A percentile compares a stretch with the other conserved stretches of the same genome.
Evolutionary conservation across 2,113 vertebrate species (phyloP).

Genomic region (Probosciger aterrimus): DNA sequence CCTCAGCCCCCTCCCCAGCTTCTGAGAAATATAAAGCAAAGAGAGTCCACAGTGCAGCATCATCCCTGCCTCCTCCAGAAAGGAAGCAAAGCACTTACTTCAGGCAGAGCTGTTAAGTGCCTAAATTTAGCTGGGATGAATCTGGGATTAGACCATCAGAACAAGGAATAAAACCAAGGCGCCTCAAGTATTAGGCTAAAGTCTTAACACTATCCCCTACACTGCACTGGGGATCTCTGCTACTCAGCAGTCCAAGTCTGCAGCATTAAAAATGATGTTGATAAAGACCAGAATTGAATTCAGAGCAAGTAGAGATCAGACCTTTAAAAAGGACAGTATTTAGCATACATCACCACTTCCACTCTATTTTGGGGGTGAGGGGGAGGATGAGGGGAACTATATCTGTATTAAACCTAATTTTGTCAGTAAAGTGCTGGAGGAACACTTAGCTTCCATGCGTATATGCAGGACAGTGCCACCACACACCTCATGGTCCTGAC

Average conservation of each 20-base stretch:
- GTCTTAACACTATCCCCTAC: background rate
- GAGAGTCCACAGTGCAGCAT: background rate
- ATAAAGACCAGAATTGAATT: background rate
- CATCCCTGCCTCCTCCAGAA: background rate
- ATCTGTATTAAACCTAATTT: background rate
- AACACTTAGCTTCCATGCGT: background rate
- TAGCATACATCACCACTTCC: background rate
- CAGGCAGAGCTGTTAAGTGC: constrained; percentile 2
- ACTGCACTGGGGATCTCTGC: background rate
- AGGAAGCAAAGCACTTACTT: constrained; percentile 4
- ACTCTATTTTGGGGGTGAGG: background rate
- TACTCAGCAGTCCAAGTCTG: background rate
- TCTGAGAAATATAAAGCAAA: background rate
- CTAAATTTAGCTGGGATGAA: constrained; percentile 61
- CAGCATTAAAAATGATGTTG: background rate
- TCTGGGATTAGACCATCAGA: constrained; percentile 49
- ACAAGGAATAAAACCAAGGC: background rate
- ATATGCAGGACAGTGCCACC: background rate
- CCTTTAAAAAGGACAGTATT: background rate
- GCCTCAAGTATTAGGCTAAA: background rate
- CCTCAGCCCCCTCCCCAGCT: background rate
- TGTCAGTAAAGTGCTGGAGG: background rate
- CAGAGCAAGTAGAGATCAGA: background rate
- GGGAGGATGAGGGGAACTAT: background rate
- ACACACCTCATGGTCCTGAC: background rate